Percentiles rank a stretch among this genome's conserved stretches.
Evolutionary conservation across 2,888 invertebrate species (phyloP).

Genomic region (Latheticus oryzae): DNA sequence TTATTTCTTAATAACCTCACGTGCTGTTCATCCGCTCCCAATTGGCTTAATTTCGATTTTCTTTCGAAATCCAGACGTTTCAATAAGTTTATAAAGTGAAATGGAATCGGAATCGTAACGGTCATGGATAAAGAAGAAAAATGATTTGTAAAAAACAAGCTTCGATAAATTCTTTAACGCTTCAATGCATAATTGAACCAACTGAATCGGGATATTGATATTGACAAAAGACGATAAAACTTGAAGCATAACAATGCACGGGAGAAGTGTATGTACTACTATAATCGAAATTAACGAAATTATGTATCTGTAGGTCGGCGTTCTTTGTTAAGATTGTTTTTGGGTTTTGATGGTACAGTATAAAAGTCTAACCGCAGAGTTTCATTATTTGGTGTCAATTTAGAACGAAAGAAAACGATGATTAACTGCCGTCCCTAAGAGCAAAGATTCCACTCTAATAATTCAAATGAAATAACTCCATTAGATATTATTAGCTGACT

Average conservation of each 20-base stretch:
- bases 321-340: slow-evolving; percentile 19
- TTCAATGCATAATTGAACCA: slow-evolving; percentile 27
- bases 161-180: slow-evolving; percentile 35
- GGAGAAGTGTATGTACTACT: too few species aligned
- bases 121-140: slow-evolving; percentile 33
- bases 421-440: slow-evolving; percentile 17
- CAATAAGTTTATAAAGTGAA: slow-evolving; percentile 25
- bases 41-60: slow-evolving; percentile 21
- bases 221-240: slow-evolving; percentile 26
- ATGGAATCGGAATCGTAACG: slow-evolving; percentile 28
- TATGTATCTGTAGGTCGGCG: slow-evolving; percentile 15
- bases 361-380: slow-evolving; percentile 20
- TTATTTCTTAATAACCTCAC: slow-evolving; percentile 30
- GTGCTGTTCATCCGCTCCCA: slow-evolving; percentile 15
- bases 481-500: slow-evolving; percentile 22
- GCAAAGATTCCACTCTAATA: slow-evolving; percentile 22
- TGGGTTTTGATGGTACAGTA: slow-evolving; percentile 26
- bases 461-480: slow-evolving; percentile 31
- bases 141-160: slow-evolving; percentile 36
- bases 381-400: slow-evolving; percentile 32
- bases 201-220: slow-evolving; percentile 14
- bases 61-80: slow-evolving; percentile 20
- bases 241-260: too few species aligned
- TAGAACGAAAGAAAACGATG: slow-evolving; percentile 18
- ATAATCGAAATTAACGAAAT: slow-evolving; percentile 27